These are phyloP conservation scores for Smutsia temminckii DNA, from an alignment of 2,797 vertebrate genomes.

Conservation along the genomic window DNA sequence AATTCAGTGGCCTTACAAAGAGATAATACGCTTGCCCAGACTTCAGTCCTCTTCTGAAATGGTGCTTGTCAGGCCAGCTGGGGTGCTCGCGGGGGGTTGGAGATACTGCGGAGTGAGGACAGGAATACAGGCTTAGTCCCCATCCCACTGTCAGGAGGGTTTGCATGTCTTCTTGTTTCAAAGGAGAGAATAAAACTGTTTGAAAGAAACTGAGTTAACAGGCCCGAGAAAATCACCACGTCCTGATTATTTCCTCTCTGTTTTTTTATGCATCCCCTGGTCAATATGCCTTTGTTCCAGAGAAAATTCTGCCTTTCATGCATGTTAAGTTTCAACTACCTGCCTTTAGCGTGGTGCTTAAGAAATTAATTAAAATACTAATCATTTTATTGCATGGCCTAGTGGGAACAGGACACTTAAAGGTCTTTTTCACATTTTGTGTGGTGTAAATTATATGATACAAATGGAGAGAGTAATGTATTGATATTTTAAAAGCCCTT, in stretches of 20 bases:
- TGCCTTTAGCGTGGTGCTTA: conserved; percentile 78
- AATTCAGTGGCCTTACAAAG: neutral
- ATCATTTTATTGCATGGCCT: conserved; percentile 82
- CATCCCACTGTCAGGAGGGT: neutral
- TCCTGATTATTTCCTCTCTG: conserved; percentile 61
- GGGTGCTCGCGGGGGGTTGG: neutral
- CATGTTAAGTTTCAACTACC: conserved; percentile 76
- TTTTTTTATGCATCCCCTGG: conserved; percentile 58
- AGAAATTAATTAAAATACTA: conserved; percentile 85
- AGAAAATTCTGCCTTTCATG: conserved; percentile 72
- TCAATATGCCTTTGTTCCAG: conserved; percentile 53
- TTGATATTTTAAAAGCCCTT: conserved; percentile 73
- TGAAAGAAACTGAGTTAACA: neutral
- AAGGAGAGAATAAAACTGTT: neutral
- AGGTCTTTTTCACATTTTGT: conserved; percentile 75
- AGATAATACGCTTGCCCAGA: neutral
- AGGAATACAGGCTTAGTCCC: neutral
- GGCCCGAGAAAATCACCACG: neutral
- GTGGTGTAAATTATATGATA: conserved; percentile 74
- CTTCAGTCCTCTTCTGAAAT: neutral
- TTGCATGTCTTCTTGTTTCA: neutral
- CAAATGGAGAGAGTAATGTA: conserved; percentile 67
- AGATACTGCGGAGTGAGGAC: neutral
- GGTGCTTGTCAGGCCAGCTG: neutral
- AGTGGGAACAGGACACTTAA: conserved; percentile 78